Conservation (phyloP, 2,888 invertebrate species). For the Chirona hameri region DNA sequence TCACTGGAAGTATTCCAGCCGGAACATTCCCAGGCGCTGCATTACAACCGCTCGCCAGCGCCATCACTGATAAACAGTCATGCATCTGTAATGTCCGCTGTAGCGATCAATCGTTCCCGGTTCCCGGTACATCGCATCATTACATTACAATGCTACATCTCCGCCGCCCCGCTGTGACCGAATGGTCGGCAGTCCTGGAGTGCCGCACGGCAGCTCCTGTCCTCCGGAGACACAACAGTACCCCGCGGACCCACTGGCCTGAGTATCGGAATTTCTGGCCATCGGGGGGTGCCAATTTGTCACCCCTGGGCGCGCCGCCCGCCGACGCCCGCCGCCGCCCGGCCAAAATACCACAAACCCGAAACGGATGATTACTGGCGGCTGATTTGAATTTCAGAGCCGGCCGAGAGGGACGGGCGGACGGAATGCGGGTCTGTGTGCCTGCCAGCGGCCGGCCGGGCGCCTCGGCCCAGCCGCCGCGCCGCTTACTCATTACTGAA, state of each 20-base stretch:
- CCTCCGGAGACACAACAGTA: too few species aligned
- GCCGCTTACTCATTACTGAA: conserved; percentile 27
- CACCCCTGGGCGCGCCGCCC: not conserved
- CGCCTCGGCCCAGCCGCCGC: not conserved
- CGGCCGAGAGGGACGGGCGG: not conserved
- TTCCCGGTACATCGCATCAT: too few species aligned
- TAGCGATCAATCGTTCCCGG: too few species aligned
- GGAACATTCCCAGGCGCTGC: too few species aligned
- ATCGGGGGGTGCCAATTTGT: conserved; percentile 12
- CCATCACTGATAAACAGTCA: too few species aligned
- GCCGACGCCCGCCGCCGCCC: too few species aligned
- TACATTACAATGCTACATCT: not conserved
- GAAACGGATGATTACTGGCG: not conserved
- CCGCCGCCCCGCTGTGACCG: not conserved
- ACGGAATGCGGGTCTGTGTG: not conserved
- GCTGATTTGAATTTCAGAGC: conserved; percentile 24
- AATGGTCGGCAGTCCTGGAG: not conserved
- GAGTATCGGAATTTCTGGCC: not conserved
- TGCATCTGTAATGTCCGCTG: too few species aligned
- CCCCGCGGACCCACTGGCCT: not conserved
- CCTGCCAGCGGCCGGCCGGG: not conserved
- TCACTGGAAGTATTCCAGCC: too few species aligned
- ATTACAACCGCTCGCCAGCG: too few species aligned
- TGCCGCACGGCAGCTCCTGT: not conserved
- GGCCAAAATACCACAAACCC: conserved; percentile 1